Evolutionary conservation across 2,113 vertebrate species (phyloP).

Genomic region (Beaufortia kweichowensis): DNA sequence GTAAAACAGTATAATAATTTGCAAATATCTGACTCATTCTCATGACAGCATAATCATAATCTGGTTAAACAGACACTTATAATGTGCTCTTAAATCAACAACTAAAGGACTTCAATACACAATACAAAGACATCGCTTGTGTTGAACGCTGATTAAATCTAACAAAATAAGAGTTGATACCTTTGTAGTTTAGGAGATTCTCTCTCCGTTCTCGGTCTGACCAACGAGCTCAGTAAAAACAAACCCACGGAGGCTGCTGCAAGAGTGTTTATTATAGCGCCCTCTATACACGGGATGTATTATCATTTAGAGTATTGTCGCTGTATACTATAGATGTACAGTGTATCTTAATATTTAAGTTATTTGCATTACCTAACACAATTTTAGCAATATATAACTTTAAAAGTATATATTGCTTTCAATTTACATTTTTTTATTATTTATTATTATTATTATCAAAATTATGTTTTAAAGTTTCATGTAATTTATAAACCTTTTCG

Average conservation of each 20-base stretch:
- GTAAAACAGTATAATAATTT: not conserved
- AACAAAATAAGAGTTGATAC: not conserved
- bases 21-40: not conserved
- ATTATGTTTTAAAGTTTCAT: no score
- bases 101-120: not conserved
- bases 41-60: not conserved
- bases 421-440: not conserved
- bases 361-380: not conserved
- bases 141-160: not conserved
- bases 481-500: no score
- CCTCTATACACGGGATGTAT: constrained; percentile 21
- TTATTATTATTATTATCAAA: no score
- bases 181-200: not conserved
- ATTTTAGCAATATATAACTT: no score
- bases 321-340: no score
- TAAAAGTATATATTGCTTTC: no score
- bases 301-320: not conserved
- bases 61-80: not conserved
- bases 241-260: not conserved
- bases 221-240: constrained; percentile 8
- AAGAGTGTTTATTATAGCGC: not conserved
- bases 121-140: not conserved
- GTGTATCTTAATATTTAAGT: no score
- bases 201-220: constrained; percentile 1
- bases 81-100: not conserved